Evolutionary conservation across 2,797 vertebrate genomes (phyloP), one percentile per base, ranked within the genome.

Genomic region (Danio jaintianensis): DNA sequence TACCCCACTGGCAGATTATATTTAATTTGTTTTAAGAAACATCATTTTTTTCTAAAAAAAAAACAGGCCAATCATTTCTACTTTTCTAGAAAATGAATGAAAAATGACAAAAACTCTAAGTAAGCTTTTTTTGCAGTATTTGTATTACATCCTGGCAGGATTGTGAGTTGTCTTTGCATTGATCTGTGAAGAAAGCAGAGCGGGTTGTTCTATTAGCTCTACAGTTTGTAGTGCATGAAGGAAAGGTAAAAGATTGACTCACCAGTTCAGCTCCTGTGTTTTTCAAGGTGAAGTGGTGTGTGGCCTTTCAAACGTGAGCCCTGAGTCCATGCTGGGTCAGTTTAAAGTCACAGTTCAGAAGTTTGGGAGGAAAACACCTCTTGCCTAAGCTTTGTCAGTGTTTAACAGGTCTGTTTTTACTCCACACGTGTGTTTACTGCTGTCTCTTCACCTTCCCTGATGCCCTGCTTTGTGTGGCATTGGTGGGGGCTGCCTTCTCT

Each of bases 401-500:
- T 47, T 47, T 58, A 78, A 47, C 42, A 6, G 0, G 3, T 18
- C 22, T 48, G 40, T 13, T 82, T 75, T 62, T 69, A 36, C 6
- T 64, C 50, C 53, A 48, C 62, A 83, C 29, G 42, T 78, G 36
- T 56, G 5, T 75, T 56, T 62, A 4, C 47, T 7, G 22, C 61
- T 40, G 40, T 53, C 16, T 61, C 69, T 84, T 47, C 42, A 82
- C 47, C 10, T 87, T 83, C 68, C 72, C 71, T 69, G 73, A 48
- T 84, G 55, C 61, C 22, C 76, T 84, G 64, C 64, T 58, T 45
- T 76, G 63, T 75, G 53, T 77, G 79, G 84, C 81, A 56, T 77
- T 87, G 87, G 88, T 83, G 77, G 78, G 82, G 79, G 82, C 43
- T 52, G 82, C 83, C 90, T 90, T 74, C 78, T 88, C 84, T 66